Evolutionary conservation across 2,113 vertebrate genomes (phyloP).

Genomic region (Scopus umbretta): DNA sequence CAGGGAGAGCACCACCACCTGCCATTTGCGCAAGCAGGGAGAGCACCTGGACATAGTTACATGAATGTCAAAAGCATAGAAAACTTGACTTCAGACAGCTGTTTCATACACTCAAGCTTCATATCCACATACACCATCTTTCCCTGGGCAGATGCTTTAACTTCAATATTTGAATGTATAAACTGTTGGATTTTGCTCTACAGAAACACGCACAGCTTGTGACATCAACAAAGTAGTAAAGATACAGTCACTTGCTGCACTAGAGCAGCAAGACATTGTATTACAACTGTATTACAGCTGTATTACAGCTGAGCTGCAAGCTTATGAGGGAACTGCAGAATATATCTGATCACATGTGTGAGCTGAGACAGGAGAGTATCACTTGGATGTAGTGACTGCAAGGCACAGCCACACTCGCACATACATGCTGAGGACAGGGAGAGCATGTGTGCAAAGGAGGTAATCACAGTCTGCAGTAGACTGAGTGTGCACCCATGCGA

Average conservation of each 20-base stretch:
- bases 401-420: background rate
- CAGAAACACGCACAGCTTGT: background rate
- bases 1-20: background rate
- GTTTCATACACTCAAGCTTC: background rate
- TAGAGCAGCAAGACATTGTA: background rate
- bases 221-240: background rate
- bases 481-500: accelerated
- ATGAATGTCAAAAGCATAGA: background rate
- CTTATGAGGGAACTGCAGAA: background rate
- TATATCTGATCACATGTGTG: background rate
- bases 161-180: background rate
- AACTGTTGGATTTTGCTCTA: background rate
- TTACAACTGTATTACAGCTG: no score
- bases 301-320: background rate
- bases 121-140: background rate
- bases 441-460: background rate
- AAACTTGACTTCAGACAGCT: background rate
- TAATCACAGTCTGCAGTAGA: background rate
- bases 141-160: background rate
- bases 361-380: background rate
- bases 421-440: background rate
- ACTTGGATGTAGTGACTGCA: background rate
- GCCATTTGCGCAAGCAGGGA: background rate
- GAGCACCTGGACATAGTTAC: background rate
- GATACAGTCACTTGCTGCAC: background rate